Conservation (phyloP, 2,888 invertebrate species). For the Sarcophaga rosellei region DNA sequence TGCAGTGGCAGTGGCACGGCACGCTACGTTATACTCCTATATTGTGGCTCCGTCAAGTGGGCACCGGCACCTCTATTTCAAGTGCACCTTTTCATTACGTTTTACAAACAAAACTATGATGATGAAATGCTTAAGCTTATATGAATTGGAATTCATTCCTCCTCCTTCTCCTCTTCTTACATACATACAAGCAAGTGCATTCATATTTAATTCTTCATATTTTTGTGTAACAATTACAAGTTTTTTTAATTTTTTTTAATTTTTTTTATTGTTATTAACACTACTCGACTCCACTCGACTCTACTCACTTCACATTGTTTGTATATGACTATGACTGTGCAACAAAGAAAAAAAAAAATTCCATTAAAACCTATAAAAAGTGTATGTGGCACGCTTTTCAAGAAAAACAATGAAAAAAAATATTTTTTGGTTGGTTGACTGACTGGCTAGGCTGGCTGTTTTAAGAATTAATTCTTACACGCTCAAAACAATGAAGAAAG, state of each 20-base stretch:
- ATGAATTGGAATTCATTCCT: constrained; percentile 27
- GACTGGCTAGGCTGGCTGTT: constrained; percentile 15
- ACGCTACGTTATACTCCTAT: not conserved
- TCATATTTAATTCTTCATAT: constrained; percentile 43
- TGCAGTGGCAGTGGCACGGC: not conserved
- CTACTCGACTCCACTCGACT: constrained; percentile 41
- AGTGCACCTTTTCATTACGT: constrained; percentile 62
- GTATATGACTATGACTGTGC: too few relatives aligned
- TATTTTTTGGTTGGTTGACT: constrained; percentile 26
- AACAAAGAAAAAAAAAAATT: constrained; percentile 18
- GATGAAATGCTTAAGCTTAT: constrained; percentile 13
- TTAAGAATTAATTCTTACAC: constrained; percentile 51
- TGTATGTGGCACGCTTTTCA: constrained; percentile 63
- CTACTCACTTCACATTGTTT: not conserved
- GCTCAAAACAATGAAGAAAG: constrained; percentile 26
- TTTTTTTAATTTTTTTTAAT: not conserved
- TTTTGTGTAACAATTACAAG: constrained; percentile 58
- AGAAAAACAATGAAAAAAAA: constrained; percentile 2
- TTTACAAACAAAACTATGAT: constrained; percentile 31
- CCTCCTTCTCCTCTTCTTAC: too few relatives aligned
- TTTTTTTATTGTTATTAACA: constrained; percentile 3
- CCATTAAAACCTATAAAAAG: constrained; percentile 36
- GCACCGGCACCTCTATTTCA: constrained; percentile 66
- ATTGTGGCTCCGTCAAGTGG: constrained; percentile 56
- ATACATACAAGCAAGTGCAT: constrained; percentile 41